Base-by-base conservation (phyloP, 2,888 invertebrate genomes). In the Spicauda simplicius region DNA sequence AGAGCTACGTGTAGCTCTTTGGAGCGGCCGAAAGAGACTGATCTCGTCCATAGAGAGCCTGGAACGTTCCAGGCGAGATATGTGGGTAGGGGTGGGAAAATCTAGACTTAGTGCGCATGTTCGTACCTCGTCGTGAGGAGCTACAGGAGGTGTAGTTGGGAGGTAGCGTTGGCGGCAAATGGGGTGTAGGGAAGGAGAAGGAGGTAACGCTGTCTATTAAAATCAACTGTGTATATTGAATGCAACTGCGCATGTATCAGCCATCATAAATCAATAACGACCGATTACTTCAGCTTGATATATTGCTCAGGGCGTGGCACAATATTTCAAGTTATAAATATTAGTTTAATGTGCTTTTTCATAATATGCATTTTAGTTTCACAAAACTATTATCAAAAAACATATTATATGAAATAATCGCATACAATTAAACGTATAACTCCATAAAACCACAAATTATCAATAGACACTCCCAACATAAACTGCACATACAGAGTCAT, bases 161-260 rank as follows among this genome's bases (percentile, higher is more conserved):
- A 14, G 14, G 12, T 41, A 1, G 14, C 14, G 41, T 11, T 14
- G 41, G 41, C 14, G 41, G 14, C 41, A 14, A 41, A 14, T 14
- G 41, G 41, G 14, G 14, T 41, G 14, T 14, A 41, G 14, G 41
- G 14, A 25, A 41, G 33, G 33, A 4, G 33, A 8, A 6, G 41
- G 41, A 14, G 14, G 12, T 41, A 12, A 1, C 41, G 14, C 14
- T 14, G 10, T 33, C 33, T 33, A 25, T 25, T 25, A 25, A n/a
- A 25, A 33, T 33, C 33, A 33, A 33, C 7, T 33, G 8, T 33
- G 48, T 48, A 48, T 48, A 14, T 48, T 16, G 16, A 48, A 48
- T 48, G 14, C 48, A 48, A 48, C 48, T 48, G 48, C 48, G 48
- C 48, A 48, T 48, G 48, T n/a, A 48, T 48, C 48, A n/a, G 48